Evolutionary conservation across 2,888 invertebrate species (phyloP).

Genomic region (Epinotia demarniana): DNA sequence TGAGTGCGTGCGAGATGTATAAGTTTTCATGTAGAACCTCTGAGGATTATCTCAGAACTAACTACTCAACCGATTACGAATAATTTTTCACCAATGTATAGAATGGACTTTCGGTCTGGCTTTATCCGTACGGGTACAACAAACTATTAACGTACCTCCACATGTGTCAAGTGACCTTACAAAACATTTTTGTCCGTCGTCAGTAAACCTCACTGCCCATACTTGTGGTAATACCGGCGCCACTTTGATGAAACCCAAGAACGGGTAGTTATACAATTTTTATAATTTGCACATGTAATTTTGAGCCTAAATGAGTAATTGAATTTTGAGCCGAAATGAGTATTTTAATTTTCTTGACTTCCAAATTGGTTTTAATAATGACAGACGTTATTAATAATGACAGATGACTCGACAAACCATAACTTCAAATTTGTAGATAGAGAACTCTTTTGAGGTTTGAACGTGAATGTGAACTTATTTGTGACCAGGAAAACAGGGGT

Average conservation of each 20-base stretch:
- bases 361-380: conserved; percentile 4
- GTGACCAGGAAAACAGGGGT: neutral
- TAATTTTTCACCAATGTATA: no score
- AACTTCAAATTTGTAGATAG: neutral
- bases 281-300: conserved; percentile 42
- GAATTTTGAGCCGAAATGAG: conserved; percentile 7
- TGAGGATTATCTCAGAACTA: no score
- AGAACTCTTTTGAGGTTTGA: neutral
- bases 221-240: conserved; percentile 68
- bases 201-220: conserved; percentile 71
- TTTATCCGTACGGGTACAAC: neutral
- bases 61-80: no score
- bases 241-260: conserved; percentile 63
- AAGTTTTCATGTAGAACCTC: no score
- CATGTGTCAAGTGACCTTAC: conserved; percentile 68
- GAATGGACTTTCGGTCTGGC: no score
- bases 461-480: conserved; percentile 11
- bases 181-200: conserved; percentile 72
- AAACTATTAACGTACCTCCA: conserved; percentile 66
- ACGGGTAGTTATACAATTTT: neutral
- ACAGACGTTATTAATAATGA: neutral
- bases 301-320: conserved; percentile 24
- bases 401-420: neutral
- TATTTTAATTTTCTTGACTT: neutral
- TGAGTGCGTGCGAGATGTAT: no score